phyloP scores from a whole-genome alignment of 2,888 invertebrate genomes.

The Teleogryllus oceanicus region DNA sequence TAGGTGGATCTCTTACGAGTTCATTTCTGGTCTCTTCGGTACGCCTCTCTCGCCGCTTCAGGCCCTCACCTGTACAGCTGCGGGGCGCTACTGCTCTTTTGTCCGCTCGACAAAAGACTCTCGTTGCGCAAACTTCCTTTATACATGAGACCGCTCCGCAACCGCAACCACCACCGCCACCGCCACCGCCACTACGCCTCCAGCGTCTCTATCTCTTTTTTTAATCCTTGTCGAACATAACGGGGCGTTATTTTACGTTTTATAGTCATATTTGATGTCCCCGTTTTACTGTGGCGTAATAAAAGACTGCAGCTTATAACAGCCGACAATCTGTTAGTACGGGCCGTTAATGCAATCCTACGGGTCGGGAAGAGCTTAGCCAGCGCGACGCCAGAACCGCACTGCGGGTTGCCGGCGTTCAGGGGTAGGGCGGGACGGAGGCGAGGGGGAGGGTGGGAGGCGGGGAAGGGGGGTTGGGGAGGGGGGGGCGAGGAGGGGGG shows the following conservation, averaged over 20 bases:
- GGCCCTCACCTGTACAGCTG: background rate
- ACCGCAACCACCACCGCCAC: background rate
- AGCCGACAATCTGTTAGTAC: slow-evolving; percentile 18
- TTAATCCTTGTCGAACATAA: slow-evolving; percentile 9
- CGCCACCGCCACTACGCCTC: background rate
- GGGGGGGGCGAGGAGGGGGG: too few relatives aligned
- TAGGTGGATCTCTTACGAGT: too few relatives aligned
- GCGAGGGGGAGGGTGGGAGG: too few relatives aligned
- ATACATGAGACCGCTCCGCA: background rate
- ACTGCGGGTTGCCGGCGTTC: background rate
- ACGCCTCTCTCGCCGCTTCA: background rate
- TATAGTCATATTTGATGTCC: slow-evolving; percentile 18
- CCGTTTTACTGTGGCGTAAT: slow-evolving; percentile 1
- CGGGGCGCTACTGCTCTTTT: background rate
- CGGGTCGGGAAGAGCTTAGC: slow-evolving; percentile 7
- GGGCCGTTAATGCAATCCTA: slow-evolving; percentile 18
- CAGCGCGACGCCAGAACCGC: background rate
- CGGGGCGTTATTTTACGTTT: slow-evolving; percentile 18
- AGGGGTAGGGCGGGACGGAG: background rate
- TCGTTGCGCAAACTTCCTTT: background rate
- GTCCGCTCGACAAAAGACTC: background rate
- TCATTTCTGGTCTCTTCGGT: too few relatives aligned
- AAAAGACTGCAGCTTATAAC: slow-evolving; percentile 18
- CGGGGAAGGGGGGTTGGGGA: too few relatives aligned
- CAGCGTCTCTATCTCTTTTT: background rate